Evolutionary conservation across 1,140 invertebrate genomes (phyloP).

Genomic region (Trichoplusia ni): DNA sequence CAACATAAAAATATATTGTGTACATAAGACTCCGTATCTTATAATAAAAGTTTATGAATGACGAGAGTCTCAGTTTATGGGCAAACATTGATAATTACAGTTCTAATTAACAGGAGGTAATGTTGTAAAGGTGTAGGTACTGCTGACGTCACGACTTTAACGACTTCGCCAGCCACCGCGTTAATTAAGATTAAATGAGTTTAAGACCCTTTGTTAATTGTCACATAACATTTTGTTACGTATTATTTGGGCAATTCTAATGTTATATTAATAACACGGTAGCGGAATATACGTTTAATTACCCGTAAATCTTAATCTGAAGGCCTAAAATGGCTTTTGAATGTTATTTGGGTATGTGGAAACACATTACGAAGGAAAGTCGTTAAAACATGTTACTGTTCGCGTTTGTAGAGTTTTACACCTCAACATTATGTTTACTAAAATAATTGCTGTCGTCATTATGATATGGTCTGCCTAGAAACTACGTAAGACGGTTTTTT

Average conservation of each 20-base stretch:
- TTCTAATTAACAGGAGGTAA: slow-evolving; percentile 38
- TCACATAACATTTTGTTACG: slow-evolving; percentile 50
- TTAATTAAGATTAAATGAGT: slow-evolving; percentile 68
- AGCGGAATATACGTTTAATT: background rate
- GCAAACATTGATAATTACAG: slow-evolving; percentile 38
- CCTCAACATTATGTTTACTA: too few relatives aligned
- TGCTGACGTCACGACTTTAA: slow-evolving; percentile 53
- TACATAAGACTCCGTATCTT: background rate
- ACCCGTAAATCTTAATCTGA: slow-evolving; percentile 20
- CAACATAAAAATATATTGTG: slow-evolving; percentile 20
- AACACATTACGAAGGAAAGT: background rate
- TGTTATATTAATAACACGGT: slow-evolving; percentile 3
- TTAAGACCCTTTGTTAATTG: slow-evolving; percentile 51
- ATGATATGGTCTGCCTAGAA: too few relatives aligned
- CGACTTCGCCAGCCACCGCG: slow-evolving; percentile 47
- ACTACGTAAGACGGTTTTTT: too few relatives aligned
- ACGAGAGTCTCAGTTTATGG: slow-evolving; percentile 11
- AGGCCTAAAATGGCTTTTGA: slow-evolving; percentile 2
- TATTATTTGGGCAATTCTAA: slow-evolving; percentile 16
- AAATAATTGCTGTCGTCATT: too few relatives aligned
- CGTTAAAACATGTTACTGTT: slow-evolving; percentile 5
- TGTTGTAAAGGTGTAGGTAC: slow-evolving; percentile 17
- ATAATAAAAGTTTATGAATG: slow-evolving; percentile 30
- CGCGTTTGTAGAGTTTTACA: slow-evolving; percentile 1
- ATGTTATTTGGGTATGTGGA: background rate